A percentile compares a stretch with the other conserved stretches of the same genome.
Conservation (phyloP, 1,140 invertebrate species). For the Bombus vancouverensis region DNA sequence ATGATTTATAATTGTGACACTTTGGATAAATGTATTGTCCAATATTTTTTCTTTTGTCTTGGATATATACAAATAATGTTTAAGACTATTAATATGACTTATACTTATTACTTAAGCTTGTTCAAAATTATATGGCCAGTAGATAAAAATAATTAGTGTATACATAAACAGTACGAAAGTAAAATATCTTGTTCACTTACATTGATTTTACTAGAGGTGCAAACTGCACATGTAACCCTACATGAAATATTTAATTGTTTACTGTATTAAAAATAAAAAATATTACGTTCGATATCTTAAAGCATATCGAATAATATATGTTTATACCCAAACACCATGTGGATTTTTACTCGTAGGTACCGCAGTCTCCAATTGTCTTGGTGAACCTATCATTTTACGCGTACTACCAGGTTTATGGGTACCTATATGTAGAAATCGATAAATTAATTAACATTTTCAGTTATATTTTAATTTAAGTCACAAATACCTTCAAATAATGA, state of each 20-base stretch:
- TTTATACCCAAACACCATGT: slow-evolving; percentile 96
- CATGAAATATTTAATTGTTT: slow-evolving; percentile 16
- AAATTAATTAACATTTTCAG: not conserved
- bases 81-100: slow-evolving; percentile 27
- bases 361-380: slow-evolving; percentile 94
- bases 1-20: slow-evolving; percentile 26
- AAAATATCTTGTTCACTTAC: slow-evolving; percentile 25
- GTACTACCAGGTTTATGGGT: slow-evolving; percentile 92
- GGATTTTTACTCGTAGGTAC: slow-evolving; percentile 97
- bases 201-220: slow-evolving; percentile 4
- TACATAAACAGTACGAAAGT: not conserved
- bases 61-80: slow-evolving; percentile 24
- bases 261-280: slow-evolving; percentile 1
- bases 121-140: slow-evolving; percentile 46
- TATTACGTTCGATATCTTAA: slow-evolving; percentile 8
- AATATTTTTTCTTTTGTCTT: slow-evolving; percentile 24
- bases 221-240: slow-evolving; percentile 4
- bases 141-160: slow-evolving; percentile 23
- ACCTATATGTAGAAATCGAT: slow-evolving; percentile 80
- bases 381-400: slow-evolving; percentile 94
- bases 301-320: slow-evolving; percentile 32
- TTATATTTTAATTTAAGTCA: slow-evolving; percentile 21
- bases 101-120: slow-evolving; percentile 4
- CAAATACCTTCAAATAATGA: slow-evolving; percentile 88
- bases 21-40: slow-evolving; percentile 40